A percentile compares a stretch with the other conserved stretches of the same genome.
Evolutionary conservation across 2,797 vertebrate genomes (phyloP).

Genomic region (Chaenodraco wilsoni): DNA sequence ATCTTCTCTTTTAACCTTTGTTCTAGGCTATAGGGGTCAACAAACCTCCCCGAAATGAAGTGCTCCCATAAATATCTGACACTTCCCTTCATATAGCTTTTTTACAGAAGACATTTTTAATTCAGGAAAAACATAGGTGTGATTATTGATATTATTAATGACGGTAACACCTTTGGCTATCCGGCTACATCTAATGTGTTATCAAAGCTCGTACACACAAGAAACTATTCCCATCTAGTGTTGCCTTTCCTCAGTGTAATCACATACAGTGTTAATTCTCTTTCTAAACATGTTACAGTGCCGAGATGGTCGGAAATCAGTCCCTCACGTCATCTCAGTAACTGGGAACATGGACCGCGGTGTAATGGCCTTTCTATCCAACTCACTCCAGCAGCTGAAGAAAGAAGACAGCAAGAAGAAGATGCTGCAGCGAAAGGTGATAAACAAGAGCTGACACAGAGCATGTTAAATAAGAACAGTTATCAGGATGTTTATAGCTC

Average conservation of each 20-base stretch:
- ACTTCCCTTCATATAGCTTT: too few relatives aligned
- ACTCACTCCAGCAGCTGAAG: conserved; percentile 89
- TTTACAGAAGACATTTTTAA: too few relatives aligned
- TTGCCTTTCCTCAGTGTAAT: neutral
- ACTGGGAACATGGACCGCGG: conserved; percentile 89
- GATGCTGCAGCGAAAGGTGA: conserved; percentile 88
- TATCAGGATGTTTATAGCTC: too few relatives aligned
- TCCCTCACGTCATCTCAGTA: conserved; percentile 89
- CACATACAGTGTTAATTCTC: neutral
- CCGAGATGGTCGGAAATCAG: conserved; percentile 86
- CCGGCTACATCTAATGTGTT: neutral
- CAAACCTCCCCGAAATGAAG: too few relatives aligned
- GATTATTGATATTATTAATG: too few relatives aligned
- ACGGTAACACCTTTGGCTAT: neutral
- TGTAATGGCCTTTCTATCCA: conserved; percentile 88
- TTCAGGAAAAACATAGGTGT: too few relatives aligned
- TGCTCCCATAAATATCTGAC: too few relatives aligned
- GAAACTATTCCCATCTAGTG: neutral
- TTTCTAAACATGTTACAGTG: conserved; percentile 74
- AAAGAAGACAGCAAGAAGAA: conserved; percentile 81
- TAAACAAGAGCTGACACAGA: neutral
- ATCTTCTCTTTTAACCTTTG: too few relatives aligned
- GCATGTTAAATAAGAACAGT: too few relatives aligned
- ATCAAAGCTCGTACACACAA: neutral
- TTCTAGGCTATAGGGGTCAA: too few relatives aligned